Conservation (phyloP, 2,113 vertebrate genomes). For the Burhinus bistriatus region DNA sequence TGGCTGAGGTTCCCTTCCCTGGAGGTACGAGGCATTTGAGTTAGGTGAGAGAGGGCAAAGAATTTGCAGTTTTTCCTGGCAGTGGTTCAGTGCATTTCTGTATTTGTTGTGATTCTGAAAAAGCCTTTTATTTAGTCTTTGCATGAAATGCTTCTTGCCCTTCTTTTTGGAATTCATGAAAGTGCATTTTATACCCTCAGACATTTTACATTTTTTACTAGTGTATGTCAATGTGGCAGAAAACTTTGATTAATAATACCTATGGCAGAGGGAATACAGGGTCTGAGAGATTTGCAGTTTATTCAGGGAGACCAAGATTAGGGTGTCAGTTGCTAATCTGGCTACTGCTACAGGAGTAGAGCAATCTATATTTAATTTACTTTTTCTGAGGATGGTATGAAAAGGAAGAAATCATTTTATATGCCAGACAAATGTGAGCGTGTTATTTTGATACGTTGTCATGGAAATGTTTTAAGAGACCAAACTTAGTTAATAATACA, state of each 20-base stretch:
- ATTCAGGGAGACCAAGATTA: not conserved
- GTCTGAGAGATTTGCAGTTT: not conserved
- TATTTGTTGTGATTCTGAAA: constrained; percentile 25
- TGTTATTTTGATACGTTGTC: constrained; percentile 65
- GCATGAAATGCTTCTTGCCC: not conserved
- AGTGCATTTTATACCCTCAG: not conserved
- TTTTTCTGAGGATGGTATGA: constrained; percentile 2
- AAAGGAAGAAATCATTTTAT: constrained; percentile 15
- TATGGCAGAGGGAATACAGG: not conserved
- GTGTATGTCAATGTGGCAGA: not conserved
- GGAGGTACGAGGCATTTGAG: not conserved
- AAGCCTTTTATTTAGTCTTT: constrained; percentile 24
- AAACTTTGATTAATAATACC: not conserved
- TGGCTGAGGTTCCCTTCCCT: constrained; percentile 47
- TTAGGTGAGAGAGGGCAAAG: constrained; percentile 45
- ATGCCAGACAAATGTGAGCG: not conserved
- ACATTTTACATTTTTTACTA: not conserved
- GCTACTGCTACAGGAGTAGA: not conserved
- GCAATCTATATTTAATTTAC: not conserved
- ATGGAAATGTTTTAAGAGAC: constrained; percentile 59
- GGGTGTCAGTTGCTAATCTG: not conserved
- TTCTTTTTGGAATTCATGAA: not conserved
- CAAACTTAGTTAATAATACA: constrained; percentile 70
- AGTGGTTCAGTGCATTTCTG: constrained; percentile 3
- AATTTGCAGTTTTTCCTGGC: constrained; percentile 46